A percentile compares a stretch with the other conserved stretches of the same genome.
These are phyloP conservation scores for Dolichomitus sp. DNA, from an alignment of 2,888 invertebrate genomes.

Conservation along the genomic window DNA sequence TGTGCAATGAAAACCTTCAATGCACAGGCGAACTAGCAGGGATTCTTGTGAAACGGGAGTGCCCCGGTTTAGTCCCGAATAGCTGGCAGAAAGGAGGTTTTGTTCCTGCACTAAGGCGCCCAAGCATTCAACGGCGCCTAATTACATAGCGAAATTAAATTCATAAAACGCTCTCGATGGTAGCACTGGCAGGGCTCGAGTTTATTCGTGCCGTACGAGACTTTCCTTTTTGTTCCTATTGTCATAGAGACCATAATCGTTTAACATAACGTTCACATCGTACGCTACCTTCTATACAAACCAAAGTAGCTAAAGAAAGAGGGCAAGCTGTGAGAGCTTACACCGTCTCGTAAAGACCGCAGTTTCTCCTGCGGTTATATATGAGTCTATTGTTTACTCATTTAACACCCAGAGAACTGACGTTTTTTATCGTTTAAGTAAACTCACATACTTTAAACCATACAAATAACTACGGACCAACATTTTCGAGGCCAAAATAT, in stretches of 20 bases:
- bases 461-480: not conserved
- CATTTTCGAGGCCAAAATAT: not conserved
- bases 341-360: constrained; percentile 4
- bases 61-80: not conserved
- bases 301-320: not conserved
- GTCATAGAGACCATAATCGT: constrained; percentile 38
- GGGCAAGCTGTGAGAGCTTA: not conserved
- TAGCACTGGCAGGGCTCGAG: constrained; percentile 8
- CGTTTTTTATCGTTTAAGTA: not conserved
- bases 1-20: not conserved
- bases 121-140: constrained; percentile 59
- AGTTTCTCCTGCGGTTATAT: not conserved
- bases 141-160: constrained; percentile 62
- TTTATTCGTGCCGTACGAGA: constrained; percentile 33
- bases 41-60: not conserved
- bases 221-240: constrained; percentile 37
- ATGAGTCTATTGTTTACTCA: constrained; percentile 3
- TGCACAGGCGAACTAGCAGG: not conserved
- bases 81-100: constrained; percentile 36
- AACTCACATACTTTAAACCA: not conserved
- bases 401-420: constrained; percentile 1
- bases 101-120: constrained; percentile 42
- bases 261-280: constrained; percentile 29
- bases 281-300: constrained; percentile 4
- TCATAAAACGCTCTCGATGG: constrained; percentile 52